These are phyloP conservation scores for human DNA, from an alignment of 2,113 vertebrate genomes.

Conservation along the genomic window DNA sequence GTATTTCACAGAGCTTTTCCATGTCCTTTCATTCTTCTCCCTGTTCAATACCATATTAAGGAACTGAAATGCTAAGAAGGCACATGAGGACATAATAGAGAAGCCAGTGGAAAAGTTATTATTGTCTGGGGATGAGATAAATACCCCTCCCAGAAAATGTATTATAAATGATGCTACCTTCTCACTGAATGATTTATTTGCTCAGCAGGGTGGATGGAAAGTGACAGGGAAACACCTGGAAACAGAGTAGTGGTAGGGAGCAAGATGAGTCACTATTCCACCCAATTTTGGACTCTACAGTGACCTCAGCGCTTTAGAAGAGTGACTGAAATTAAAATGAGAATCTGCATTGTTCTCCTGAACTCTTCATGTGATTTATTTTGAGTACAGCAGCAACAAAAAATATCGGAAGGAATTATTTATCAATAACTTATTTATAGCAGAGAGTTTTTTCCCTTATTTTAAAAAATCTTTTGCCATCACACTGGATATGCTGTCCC, in stretches of 20 bases:
- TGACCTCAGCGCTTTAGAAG: neutral
- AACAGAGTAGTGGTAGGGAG: neutral
- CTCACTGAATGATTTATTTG: neutral
- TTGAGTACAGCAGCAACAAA: neutral
- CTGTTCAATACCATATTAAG: neutral
- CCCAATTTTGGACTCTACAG: neutral
- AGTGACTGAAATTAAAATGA: conserved; percentile 53
- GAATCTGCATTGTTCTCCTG: neutral
- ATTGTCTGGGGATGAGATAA: neutral
- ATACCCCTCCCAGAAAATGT: neutral
- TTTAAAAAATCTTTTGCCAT: neutral
- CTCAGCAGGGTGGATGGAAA: neutral
- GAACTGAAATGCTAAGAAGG: neutral
- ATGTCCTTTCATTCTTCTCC: neutral
- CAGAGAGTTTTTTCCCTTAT: neutral
- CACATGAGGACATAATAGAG: neutral
- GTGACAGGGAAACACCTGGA: neutral
- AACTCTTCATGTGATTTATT: conserved; percentile 22
- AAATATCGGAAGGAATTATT: conserved; percentile 28
- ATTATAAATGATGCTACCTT: neutral
- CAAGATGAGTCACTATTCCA: neutral
- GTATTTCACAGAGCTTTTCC: rapidly evolving
- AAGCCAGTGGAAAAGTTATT: neutral
- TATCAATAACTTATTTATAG: neutral
- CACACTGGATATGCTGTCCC: neutral